Conservation (phyloP, 2,113 vertebrate genomes). For the Platichthys stellatus region DNA sequence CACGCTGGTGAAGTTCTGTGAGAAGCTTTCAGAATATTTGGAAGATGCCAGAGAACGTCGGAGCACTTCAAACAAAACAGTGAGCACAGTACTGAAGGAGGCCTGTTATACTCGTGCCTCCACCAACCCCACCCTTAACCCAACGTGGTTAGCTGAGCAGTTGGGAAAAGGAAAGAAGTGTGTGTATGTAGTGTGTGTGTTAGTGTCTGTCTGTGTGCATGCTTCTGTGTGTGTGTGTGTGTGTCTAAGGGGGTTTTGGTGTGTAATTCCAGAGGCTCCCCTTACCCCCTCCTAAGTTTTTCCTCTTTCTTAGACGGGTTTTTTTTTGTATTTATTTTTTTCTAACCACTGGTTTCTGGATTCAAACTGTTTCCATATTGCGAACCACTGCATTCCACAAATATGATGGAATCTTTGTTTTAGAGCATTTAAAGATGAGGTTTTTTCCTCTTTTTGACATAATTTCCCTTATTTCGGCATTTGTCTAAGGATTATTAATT, state of each 20-base stretch:
- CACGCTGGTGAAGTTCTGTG: slow-evolving; percentile 24
- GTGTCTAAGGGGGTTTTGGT: slow-evolving; percentile 45
- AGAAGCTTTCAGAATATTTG: slow-evolving; percentile 53
- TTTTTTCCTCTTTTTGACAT: slow-evolving; percentile 73
- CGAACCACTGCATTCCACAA: slow-evolving; percentile 84
- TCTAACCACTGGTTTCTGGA: slow-evolving; percentile 79
- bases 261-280: slow-evolving; percentile 81
- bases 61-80: slow-evolving; percentile 64
- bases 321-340: slow-evolving; percentile 76
- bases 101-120: slow-evolving; percentile 67
- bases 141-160: slow-evolving; percentile 72
- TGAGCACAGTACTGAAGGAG: slow-evolving; percentile 56
- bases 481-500: slow-evolving; percentile 69
- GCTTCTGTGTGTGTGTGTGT: slow-evolving; percentile 11
- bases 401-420: slow-evolving; percentile 86
- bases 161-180: slow-evolving; percentile 64
- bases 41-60: slow-evolving; percentile 49
- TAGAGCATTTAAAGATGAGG: slow-evolving; percentile 68
- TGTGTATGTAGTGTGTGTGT: slow-evolving; percentile 47
- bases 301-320: slow-evolving; percentile 73
- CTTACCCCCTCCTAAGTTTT: slow-evolving; percentile 75
- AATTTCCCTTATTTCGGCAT: slow-evolving; percentile 70
- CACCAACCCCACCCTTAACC: slow-evolving; percentile 70
- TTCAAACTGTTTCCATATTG: slow-evolving; percentile 83
- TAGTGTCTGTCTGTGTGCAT: slow-evolving; percentile 26